These are phyloP conservation scores for Spinibarbus caldwelli DNA, from an alignment of 2,797 vertebrate species.

Conservation along the genomic window DNA sequence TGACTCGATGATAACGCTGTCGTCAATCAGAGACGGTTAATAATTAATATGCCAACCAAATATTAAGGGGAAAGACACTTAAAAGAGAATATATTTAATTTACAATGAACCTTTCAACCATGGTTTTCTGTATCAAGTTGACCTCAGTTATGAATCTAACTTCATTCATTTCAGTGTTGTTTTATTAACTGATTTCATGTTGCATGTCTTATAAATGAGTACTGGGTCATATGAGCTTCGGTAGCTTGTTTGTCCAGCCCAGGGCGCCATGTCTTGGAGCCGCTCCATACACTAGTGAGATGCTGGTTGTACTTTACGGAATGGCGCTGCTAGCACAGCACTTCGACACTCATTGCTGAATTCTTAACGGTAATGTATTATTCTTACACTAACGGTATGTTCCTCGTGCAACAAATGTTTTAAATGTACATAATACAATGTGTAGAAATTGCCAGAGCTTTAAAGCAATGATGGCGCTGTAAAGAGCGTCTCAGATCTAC, in stretches of 20 bases:
- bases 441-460: neutral
- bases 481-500: neutral
- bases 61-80: neutral
- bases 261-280: constrained; percentile 49
- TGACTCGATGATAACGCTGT: neutral
- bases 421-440: neutral
- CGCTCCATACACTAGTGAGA: constrained; percentile 17
- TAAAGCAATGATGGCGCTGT: neutral
- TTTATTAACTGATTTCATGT: constrained; percentile 23
- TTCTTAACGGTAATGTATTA: constrained; percentile 35
- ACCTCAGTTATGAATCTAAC: constrained; percentile 7
- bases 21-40: constrained; percentile 4
- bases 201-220: neutral
- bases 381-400: neutral
- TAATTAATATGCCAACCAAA: constrained; percentile 5
- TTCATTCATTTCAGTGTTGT: constrained; percentile 13
- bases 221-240: constrained; percentile 73
- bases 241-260: constrained; percentile 44
- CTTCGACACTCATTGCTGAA: constrained; percentile 25
- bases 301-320: constrained; percentile 19
- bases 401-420: neutral
- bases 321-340: constrained; percentile 40
- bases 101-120: neutral
- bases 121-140: neutral
- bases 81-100: neutral